phyloP scores from a whole-genome alignment of 2,797 vertebrate species.

The Falco peregrinus region DNA sequence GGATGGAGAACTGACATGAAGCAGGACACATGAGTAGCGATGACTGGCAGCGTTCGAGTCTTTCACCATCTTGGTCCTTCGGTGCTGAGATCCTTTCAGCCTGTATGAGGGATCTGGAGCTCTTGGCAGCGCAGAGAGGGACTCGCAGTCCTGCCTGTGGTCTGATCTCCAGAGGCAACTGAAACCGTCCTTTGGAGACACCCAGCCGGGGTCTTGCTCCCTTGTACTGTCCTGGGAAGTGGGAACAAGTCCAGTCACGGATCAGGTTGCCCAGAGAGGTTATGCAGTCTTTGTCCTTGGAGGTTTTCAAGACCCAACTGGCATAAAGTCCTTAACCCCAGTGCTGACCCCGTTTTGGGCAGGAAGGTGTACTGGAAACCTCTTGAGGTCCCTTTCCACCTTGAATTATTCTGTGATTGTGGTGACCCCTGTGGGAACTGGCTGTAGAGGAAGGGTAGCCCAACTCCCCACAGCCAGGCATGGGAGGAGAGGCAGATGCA shows the following conservation, averaged over 20 bases:
- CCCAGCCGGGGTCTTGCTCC: neutral
- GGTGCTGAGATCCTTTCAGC: neutral
- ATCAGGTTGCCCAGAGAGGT: neutral
- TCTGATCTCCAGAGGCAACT: neutral
- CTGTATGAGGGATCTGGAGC: neutral
- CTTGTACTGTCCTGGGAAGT: neutral
- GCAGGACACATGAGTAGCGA: accelerated
- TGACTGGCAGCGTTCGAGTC: neutral
- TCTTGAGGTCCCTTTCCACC: neutral
- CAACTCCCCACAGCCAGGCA: neutral
- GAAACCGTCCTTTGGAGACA: neutral
- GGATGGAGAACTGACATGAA: neutral
- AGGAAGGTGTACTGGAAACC: neutral
- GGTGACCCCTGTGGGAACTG: neutral
- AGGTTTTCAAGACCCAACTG: neutral
- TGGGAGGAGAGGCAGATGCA: neutral
- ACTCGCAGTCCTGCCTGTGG: accelerated
- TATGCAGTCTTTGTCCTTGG: no score
- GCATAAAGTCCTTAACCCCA: neutral
- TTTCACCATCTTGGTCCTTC: no score
- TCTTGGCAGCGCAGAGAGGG: neutral
- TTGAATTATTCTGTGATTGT: neutral
- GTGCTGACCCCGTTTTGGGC: no score
- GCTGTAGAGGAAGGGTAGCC: neutral
- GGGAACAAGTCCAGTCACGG: neutral